phyloP scores from a whole-genome alignment of 2,888 invertebrate genomes.

The Agrypnus murinus region DNA sequence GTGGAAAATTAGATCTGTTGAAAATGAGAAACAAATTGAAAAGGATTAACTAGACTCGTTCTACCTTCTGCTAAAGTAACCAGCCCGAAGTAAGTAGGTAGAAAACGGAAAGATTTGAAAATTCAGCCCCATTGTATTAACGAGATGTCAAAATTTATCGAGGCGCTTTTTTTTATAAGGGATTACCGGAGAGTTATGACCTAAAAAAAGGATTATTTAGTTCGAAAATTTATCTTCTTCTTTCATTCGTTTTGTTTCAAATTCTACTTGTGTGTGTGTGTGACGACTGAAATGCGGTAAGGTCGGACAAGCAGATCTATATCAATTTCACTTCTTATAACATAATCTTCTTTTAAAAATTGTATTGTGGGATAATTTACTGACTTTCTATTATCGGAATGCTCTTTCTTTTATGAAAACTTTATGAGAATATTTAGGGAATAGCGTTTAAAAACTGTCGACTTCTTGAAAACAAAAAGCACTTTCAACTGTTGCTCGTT shows the following conservation, averaged over 20 bases:
- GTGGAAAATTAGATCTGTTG: neutral
- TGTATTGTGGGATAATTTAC: no score
- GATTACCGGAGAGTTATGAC: constrained; percentile 21
- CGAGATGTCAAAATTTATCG: constrained; percentile 25
- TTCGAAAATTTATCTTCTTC: constrained; percentile 22
- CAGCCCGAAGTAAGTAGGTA: no score
- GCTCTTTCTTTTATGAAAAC: no score
- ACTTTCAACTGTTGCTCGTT: no score
- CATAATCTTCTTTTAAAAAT: no score
- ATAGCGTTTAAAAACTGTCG: no score
- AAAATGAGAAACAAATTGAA: neutral
- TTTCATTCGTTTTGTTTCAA: constrained; percentile 4
- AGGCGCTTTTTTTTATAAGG: constrained; percentile 19
- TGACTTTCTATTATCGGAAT: no score
- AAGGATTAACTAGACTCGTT: no score
- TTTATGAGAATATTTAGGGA: no score
- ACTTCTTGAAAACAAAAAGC: no score
- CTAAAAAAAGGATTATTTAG: constrained; percentile 25
- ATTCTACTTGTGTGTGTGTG: neutral
- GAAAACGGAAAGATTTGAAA: constrained; percentile 4
- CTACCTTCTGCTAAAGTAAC: no score
- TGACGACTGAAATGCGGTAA: neutral
- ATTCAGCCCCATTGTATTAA: constrained; percentile 16
- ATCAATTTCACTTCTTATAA: no score
- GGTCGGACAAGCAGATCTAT: neutral